Base-by-base conservation (phyloP, 2,797 vertebrate species). In the Liparis tanakae region DNA sequence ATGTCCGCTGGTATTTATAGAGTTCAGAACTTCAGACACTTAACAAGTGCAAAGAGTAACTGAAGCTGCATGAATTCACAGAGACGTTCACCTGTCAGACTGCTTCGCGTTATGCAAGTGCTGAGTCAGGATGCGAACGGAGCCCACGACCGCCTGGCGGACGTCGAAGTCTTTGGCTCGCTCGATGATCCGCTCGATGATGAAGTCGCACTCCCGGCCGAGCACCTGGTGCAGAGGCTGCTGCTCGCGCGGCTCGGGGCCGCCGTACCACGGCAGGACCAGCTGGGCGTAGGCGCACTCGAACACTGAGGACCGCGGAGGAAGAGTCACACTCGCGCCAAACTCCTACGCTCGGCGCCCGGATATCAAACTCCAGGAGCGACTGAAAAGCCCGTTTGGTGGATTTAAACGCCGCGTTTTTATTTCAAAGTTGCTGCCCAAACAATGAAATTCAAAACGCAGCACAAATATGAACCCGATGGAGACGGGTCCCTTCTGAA, bases 71-170 rank as follows among this genome's bases (percentile, higher is more conserved):
- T 30, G 43, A 66, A 25, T 48, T 68, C 12, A 14, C 39, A 56
- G 37, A 55, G 25, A 59, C 53, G 55, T 81, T 90, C 86, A 95
- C 94, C 91, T 86, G 59, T 91, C 86, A 65, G 91, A 20, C 78
- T 93, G 92, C 82, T 94, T 95, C 1, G 85, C 84, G 14, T 90
- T 90, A 69, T 86, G 94, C 59, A 96, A 85, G 83, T 96, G 94
- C 69, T 91, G 87, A 51, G 94, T 95, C 72, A 96, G 67, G 78
- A 94, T 92, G 3, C 87, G 91, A 69, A 95, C 88, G 64, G 91
- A 94, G 70, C 91, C 91, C 78, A 94, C 89, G 4, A 86, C 82
- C 0, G 80, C 90, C 64, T 88, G 84, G 68, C 87, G 83, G 25
- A 94, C 81, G 72, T 94, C 89, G 75, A 94, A 86, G 76, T 88